Percentiles rank a stretch among this genome's conserved stretches.
phyloP scores from a whole-genome alignment of 1,140 invertebrate species.

The Nymphalis io region DNA sequence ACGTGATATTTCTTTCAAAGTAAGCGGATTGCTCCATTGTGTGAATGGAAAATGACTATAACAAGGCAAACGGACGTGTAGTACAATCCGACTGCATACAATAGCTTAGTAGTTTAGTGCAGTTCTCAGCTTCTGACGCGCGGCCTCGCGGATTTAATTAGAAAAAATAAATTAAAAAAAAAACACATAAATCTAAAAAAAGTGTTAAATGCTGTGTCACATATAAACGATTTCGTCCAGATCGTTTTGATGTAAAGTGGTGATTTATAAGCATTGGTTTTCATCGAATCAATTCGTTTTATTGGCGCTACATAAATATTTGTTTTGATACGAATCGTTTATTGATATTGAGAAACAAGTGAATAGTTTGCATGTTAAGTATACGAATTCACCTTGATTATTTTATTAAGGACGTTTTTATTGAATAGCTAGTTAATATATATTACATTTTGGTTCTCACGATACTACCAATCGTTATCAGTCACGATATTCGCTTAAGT shows the following conservation, averaged over 20 bases:
- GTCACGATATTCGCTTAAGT: constrained; percentile 34
- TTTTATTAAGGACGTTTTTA: constrained; percentile 29
- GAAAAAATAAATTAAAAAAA: constrained; percentile 23
- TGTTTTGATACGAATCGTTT: constrained; percentile 19
- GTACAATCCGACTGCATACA: constrained; percentile 76
- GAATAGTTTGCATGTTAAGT: constrained; percentile 15
- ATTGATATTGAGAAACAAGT: constrained; percentile 33
- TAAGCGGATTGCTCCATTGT: constrained; percentile 65
- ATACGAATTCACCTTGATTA: constrained; percentile 20
- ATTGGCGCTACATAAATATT: constrained; percentile 11
- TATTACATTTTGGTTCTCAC: constrained; percentile 32
- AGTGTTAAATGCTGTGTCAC: constrained; percentile 28
- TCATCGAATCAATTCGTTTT: constrained; percentile 18
- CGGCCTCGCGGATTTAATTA: constrained; percentile 51
- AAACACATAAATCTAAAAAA: constrained; percentile 9
- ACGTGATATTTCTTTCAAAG: constrained; percentile 31
- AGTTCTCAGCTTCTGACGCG: constrained; percentile 71
- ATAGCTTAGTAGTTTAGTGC: constrained; percentile 69
- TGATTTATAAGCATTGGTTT: constrained; percentile 15
- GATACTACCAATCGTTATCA: constrained; percentile 39
- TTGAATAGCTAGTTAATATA: constrained; percentile 17
- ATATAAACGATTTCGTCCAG: not conserved
- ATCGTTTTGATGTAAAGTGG: constrained; percentile 25
- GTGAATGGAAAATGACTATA: constrained; percentile 76
- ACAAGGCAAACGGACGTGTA: constrained; percentile 70